phyloP scores from a whole-genome alignment of 2,888 invertebrate genomes.

The Diaprepes abbreviatus region DNA sequence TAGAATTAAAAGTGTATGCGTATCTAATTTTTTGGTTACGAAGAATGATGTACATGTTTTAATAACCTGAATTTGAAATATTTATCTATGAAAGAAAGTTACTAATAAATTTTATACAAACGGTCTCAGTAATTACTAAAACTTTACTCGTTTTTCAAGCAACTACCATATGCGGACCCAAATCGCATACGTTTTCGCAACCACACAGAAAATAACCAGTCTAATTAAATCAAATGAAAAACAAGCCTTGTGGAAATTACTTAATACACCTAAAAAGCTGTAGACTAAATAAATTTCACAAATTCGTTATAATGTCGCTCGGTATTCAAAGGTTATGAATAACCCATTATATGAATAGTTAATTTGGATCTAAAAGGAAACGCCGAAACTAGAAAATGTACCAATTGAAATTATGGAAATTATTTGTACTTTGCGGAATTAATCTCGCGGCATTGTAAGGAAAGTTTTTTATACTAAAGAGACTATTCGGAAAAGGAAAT shows the following conservation, averaged over 20 bases:
- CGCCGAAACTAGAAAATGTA: not conserved
- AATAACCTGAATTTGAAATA: too few species aligned
- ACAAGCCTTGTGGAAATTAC: conserved; percentile 3
- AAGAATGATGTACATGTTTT: too few species aligned
- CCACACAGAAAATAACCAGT: not conserved
- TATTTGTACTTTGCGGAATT: not conserved
- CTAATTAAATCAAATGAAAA: conserved; percentile 9
- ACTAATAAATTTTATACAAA: too few species aligned
- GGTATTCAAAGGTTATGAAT: conserved; percentile 1
- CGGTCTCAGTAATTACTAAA: too few species aligned
- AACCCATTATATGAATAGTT: conserved; percentile 2
- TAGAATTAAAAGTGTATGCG: too few species aligned
- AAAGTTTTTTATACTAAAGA: too few species aligned
- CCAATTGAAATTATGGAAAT: conserved; percentile 5
- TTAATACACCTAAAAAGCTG: conserved; percentile 1
- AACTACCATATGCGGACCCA: too few species aligned
- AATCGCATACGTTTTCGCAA: not conserved
- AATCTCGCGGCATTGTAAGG: too few species aligned
- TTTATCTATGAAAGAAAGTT: too few species aligned
- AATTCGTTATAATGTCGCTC: conserved; percentile 9
- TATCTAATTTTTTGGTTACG: too few species aligned
- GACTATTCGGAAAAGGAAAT: too few species aligned
- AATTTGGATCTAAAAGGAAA: conserved; percentile 6
- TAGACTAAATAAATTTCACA: conserved; percentile 11
- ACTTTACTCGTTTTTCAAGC: too few species aligned